Evolutionary conservation across 2,113 vertebrate species (phyloP).

Genomic region (Callipepla squamata): DNA sequence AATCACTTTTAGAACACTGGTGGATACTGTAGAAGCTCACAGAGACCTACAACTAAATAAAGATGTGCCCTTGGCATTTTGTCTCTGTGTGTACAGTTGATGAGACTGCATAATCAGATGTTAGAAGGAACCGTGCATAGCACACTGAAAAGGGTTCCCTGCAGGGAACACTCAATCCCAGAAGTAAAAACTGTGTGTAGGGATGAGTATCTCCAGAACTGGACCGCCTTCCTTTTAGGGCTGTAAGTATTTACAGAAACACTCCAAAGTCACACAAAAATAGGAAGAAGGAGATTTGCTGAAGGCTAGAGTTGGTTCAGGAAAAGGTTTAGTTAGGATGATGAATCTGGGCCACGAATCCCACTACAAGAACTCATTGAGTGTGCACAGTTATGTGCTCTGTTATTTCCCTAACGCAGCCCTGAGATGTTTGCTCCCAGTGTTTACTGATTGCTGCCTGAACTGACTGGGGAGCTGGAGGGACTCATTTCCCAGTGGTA

Average conservation of each 20-base stretch:
- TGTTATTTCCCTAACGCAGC: background rate
- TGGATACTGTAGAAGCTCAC: background rate
- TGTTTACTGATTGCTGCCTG: background rate
- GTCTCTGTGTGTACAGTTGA: background rate
- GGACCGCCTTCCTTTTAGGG: background rate
- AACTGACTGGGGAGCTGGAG: background rate
- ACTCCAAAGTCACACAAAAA: background rate
- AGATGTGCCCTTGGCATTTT: background rate
- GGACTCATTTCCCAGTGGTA: background rate
- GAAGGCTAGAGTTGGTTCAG: background rate
- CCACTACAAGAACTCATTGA: fast-evolving
- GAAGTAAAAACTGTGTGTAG: background rate
- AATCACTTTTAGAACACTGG: background rate
- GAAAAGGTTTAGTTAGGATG: background rate
- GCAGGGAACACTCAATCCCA: background rate
- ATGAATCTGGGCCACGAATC: background rate
- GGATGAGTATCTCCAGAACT: background rate
- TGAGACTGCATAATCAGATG: background rate
- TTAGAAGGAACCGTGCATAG: background rate
- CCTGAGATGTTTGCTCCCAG: background rate
- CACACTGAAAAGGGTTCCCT: background rate
- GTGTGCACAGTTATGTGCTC: background rate
- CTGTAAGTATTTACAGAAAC: background rate
- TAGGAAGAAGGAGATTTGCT: background rate
- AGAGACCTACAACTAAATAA: slow-evolving; percentile 1